Percentiles rank a stretch among this genome's conserved stretches.
These are phyloP conservation scores for Neodon shergylaensis DNA, from an alignment of 2,113 vertebrate species.

Conservation along the genomic window DNA sequence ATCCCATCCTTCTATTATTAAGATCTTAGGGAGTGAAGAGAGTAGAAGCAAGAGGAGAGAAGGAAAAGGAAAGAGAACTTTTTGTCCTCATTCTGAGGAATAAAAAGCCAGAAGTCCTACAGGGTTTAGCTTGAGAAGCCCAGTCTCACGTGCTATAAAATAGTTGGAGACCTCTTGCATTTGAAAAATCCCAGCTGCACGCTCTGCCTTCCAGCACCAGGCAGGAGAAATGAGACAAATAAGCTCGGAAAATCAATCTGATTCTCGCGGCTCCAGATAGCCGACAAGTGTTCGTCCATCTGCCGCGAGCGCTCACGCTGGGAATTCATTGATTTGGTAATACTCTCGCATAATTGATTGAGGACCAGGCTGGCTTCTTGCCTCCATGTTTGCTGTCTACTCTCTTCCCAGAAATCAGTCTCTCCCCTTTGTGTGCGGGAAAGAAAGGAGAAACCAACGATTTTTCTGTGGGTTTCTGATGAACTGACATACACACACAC, in stretches of 20 bases:
- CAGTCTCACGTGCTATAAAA: conserved; percentile 69
- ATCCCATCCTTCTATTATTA: not conserved
- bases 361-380: conserved; percentile 79
- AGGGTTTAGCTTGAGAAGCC: conserved; percentile 47
- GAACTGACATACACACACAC: not conserved
- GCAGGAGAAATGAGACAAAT: conserved; percentile 89
- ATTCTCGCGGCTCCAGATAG: conserved; percentile 86
- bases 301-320: conserved; percentile 90
- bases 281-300: conserved; percentile 94
- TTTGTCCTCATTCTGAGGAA: not conserved
- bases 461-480: not conserved
- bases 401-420: not conserved
- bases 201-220: conserved; percentile 86
- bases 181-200: conserved; percentile 84
- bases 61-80: not conserved
- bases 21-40: not conserved
- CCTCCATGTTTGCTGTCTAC: conserved; percentile 26
- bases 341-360: conserved; percentile 86
- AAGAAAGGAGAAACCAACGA: conserved; percentile 42
- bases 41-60: not conserved
- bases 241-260: conserved; percentile 92
- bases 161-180: conserved; percentile 67
- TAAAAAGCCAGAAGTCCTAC: conserved; percentile 65
- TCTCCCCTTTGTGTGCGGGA: accelerated
- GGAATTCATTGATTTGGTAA: conserved; percentile 84